Base-by-base conservation (phyloP, 2,888 invertebrate genomes). In the Amblyjoppa proteus region DNA sequence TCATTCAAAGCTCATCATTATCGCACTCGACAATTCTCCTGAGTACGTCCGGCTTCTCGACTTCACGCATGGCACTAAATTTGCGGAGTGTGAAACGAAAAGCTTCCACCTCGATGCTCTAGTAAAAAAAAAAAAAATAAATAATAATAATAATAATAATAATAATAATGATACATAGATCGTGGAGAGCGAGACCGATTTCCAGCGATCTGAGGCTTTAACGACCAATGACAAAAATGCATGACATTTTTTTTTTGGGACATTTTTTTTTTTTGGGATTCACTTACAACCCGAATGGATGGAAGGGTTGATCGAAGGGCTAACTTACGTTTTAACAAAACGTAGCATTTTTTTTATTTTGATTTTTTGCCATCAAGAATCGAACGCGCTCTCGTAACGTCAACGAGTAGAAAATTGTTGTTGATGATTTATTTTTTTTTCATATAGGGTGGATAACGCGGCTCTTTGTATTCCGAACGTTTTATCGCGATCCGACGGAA, bases 21-120 rank as follows among this genome's bases (percentile, higher is more conserved):
- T 20, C 2, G 31, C 0, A 20, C 6, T n/a, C n/a, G 41, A 16
- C 3, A 1, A 6, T 64, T 34, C 64, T 49, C 20, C 11, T 64
- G 25, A 16, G 45, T 75, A 34, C 61, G 0, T 51, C 9, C 31
- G 31, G 49, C 31, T 66, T 66, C 13, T 49, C n/a, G 51, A 49
- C 9, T 64, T 75, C 20, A 45, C 49, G 34, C 64, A 20, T 49
- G 5, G 49, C 49, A 20, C 61, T 49, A 76, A 64, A 66, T 31
- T 53, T 7, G 45, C 25, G 31, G 25, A 51, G 25, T 41, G 66
- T 64, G 20, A 75, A 51, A 49, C 49, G n/a, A 4, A 75, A n/a
- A 45, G 49, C 45, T 45, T 45, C n/a, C 45, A 61, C 25, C 13
- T 49, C 28, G 41, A n/a, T 13, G 28, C 45, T 61, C 13, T 11